Evolutionary conservation across 2,888 invertebrate genomes (phyloP).

Genomic region (Scaptomyza parva): DNA sequence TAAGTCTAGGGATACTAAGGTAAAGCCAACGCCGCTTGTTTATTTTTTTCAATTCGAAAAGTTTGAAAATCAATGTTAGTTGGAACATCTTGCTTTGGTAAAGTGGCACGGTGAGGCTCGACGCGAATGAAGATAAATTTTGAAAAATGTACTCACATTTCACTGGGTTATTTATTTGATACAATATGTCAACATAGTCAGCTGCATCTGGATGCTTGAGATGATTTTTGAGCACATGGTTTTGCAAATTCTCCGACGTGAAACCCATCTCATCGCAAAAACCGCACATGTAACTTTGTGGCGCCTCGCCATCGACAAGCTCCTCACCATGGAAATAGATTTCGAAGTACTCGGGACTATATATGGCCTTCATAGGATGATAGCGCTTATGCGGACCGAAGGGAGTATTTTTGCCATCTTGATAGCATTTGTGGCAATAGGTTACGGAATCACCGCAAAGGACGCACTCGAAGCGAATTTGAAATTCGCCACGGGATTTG

Average conservation of each 20-base stretch:
- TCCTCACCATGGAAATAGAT: constrained; percentile 54
- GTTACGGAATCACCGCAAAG: constrained; percentile 49
- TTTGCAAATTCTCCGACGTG: constrained; percentile 34
- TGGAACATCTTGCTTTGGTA: no score
- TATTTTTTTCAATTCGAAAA: no score
- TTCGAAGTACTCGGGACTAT: constrained; percentile 37
- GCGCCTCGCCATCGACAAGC: constrained; percentile 53
- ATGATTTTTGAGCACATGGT: constrained; percentile 48
- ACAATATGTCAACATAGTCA: constrained; percentile 44
- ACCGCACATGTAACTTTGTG: constrained; percentile 55
- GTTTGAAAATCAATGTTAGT: no score
- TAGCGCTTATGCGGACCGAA: constrained; percentile 50
- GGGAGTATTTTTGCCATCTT: constrained; percentile 27
- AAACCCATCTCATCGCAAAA: constrained; percentile 52
- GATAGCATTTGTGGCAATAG: constrained; percentile 53
- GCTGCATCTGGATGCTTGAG: constrained; percentile 39
- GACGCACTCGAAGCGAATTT: constrained; percentile 52
- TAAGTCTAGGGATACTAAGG: no score
- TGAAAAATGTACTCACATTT: constrained; percentile 52
- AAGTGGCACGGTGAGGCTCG: constrained; percentile 51
- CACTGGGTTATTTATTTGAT: constrained; percentile 26
- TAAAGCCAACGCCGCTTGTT: no score
- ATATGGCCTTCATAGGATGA: constrained; percentile 65
- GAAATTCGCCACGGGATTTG: constrained; percentile 20
- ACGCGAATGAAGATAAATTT: no score